Evolutionary conservation across 2,888 invertebrate genomes (phyloP), one percentile per base, ranked within the genome.

Genomic region (Schizaphis graminum): DNA sequence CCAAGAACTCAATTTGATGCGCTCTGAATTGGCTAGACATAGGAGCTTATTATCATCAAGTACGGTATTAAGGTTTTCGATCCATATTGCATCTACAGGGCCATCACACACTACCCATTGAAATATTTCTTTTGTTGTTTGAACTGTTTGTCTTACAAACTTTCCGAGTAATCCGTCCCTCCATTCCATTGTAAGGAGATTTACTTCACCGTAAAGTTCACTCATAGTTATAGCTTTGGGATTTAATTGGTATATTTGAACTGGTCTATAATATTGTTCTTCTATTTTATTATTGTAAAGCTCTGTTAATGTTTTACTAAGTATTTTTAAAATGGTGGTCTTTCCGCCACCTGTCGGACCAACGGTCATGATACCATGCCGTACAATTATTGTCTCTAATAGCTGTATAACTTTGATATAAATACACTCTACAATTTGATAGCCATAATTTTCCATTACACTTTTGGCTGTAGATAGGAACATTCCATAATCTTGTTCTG

Each of bases 101-200:
- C 99, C 99, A 96, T 99, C 99, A 96, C 99, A 98, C 95, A 99
- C 96, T 95, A 99, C 98, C 99, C 99, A 99, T 96, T 98, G 99
- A 67, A 94, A 98, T 96, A 98, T 98, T 3, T 98, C 98, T 44
- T 28, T 91, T 95, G 95, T 95, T 95, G 97, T 97, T 95, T 96
- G 96, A 89, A 97, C 97, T 44, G 97, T 96, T 90, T 96, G 96
- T 95, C 97, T 96, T 95, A 97, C 97, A 95, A 98, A 98, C 61
- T 97, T 97, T 0, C 98, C 98, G 86, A 98, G 96, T 85, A 99
- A 97, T 0, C 98, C 98, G 95, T 98, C 98, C 3, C 97, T 98
- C 98, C 98, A 98, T 96, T 99, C 99, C 96, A 99, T 99, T 0
- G 99, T 99, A 0, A 98, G 97, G 0, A 98, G 97, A 96, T 99